Base-by-base conservation (phyloP, 2,888 invertebrate species). In the Seira ritae region DNA sequence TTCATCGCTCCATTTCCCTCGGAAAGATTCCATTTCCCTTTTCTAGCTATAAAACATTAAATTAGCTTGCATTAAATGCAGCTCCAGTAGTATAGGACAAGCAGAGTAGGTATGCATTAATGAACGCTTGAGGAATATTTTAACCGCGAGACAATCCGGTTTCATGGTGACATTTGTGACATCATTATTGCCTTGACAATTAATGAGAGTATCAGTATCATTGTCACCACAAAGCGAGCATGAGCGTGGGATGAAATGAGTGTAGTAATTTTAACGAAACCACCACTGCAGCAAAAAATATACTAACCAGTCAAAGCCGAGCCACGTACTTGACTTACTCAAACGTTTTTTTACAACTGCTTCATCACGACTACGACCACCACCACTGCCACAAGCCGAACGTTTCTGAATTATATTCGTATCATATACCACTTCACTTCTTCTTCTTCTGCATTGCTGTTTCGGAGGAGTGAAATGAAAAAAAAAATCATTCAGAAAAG, bases 271-370 rank as follows among this genome's bases (percentile, higher is more conserved):
- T 62, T 62, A 20, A 62, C 62, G 3, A n/a, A n/a, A 50, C 50
- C 62, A 62, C 62, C 62, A 62, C 62, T 62, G 62, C 62, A 62
- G 62, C 12, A 50, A 50, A 20, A 19, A 19, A 62, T 20, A 62
- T 20, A 20, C 19, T 3, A 19, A 1, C 31, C 31, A 31, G 55
- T 55, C 31, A 31, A 31, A 15, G 3, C 12, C 42, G 42, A 62
- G 62, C 62, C 62, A 62, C 62, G 62, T 62, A 62, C 50, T 50
- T 20, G 20, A 62, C 62, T 19, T 62, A 62, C 50, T 50, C 62
- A 62, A 31, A 8, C 31, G 8, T 31, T n/a, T n/a, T n/a, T n/a
- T 31, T 31, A 31, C 31, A 31, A 31, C 31, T 31, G 31, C 31
- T 31, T 31, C 31, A 31, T 31, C 31, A 31, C 31, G 31, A 31